These are phyloP conservation scores for Eupristina koningsbergeri DNA, from an alignment of 1,140 invertebrate species.

Conservation along the genomic window DNA sequence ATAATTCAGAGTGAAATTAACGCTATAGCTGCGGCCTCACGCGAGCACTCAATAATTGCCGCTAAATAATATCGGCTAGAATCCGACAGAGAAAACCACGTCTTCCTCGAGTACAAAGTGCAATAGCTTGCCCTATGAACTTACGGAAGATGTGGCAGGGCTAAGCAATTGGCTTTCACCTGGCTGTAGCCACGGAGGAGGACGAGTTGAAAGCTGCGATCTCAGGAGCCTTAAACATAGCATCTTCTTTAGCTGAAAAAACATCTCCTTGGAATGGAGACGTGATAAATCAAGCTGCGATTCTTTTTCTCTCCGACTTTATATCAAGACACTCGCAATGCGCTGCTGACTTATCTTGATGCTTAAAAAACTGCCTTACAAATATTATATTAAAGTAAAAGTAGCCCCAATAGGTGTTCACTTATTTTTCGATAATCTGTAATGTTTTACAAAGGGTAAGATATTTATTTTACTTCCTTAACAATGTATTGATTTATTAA, in stretches of 20 bases:
- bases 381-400: not conserved
- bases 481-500: too few relatives aligned
- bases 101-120: conserved; percentile 10
- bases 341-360: not conserved
- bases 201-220: conserved; percentile 10
- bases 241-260: not conserved
- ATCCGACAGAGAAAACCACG: not conserved
- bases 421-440: too few relatives aligned
- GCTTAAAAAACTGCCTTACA: not conserved
- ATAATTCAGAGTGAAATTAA: not conserved
- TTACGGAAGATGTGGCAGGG: conserved; percentile 1
- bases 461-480: too few relatives aligned
- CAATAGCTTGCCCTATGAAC: conserved; percentile 3
- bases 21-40: not conserved
- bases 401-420: too few relatives aligned
- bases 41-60: not conserved
- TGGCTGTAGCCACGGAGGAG: not conserved
- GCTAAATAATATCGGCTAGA: too few relatives aligned
- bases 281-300: conserved; percentile 25
- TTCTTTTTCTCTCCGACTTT: not conserved
- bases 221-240: conserved; percentile 4
- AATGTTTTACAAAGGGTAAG: too few relatives aligned
- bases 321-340: not conserved
- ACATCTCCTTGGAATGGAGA: conserved; percentile 21
- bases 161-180: conserved; percentile 19